These are phyloP conservation scores for Lutraria rhynchaena DNA, from an alignment of 1,140 invertebrate species.

Conservation along the genomic window DNA sequence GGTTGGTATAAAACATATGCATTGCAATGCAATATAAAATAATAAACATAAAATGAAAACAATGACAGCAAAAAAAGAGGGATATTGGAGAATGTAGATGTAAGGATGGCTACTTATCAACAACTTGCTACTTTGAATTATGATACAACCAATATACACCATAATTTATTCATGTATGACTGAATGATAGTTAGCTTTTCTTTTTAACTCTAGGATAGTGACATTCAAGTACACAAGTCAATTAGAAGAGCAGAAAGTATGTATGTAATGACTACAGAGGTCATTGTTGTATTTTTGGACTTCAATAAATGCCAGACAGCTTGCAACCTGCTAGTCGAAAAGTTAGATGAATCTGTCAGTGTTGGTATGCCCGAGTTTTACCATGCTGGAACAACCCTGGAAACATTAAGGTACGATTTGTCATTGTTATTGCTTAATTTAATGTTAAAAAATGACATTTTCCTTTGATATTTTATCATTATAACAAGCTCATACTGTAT, in stretches of 20 bases:
- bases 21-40: too few relatives aligned
- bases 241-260: slow-evolving; percentile 70
- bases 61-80: too few relatives aligned
- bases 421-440: too few relatives aligned
- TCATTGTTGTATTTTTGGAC: slow-evolving; percentile 76
- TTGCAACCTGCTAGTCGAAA: slow-evolving; percentile 78
- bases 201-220: slow-evolving; percentile 70
- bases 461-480: too few relatives aligned
- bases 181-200: neutral
- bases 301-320: slow-evolving; percentile 76
- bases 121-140: too few relatives aligned
- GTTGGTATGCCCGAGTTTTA: slow-evolving; percentile 77
- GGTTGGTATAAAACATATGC: too few relatives aligned
- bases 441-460: too few relatives aligned
- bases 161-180: too few relatives aligned
- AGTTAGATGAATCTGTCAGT: slow-evolving; percentile 77
- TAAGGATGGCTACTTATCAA: too few relatives aligned
- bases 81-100: neutral
- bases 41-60: too few relatives aligned
- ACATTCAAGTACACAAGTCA: slow-evolving; percentile 74
- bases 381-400: slow-evolving; percentile 74
- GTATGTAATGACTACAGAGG: slow-evolving; percentile 72
- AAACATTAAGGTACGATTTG: slow-evolving; percentile 78
- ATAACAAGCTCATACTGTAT: too few relatives aligned
- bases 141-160: too few relatives aligned